Evolutionary conservation across 2,888 invertebrate species (phyloP).

Genomic region (Sabellastarte sp.): DNA sequence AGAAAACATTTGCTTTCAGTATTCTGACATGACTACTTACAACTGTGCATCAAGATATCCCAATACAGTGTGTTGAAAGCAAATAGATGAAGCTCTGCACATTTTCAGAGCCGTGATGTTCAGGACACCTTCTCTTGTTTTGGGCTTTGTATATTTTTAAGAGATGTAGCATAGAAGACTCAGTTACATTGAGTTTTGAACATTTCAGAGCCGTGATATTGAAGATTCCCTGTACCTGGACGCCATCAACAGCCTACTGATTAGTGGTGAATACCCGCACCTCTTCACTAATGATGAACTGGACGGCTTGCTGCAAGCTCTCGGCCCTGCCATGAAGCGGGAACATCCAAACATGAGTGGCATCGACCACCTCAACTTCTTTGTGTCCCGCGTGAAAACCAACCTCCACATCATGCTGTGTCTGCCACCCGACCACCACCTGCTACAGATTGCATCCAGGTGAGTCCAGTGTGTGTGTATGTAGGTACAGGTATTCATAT

Average conservation of each 20-base stretch:
- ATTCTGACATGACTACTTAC: too few relatives aligned
- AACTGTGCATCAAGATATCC: too few relatives aligned
- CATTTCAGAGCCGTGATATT: constrained; percentile 49
- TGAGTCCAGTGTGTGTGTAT: constrained; percentile 13
- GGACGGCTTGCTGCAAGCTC: constrained; percentile 53
- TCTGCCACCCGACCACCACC: constrained; percentile 49
- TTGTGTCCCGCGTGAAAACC: constrained; percentile 55
- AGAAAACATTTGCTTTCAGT: too few relatives aligned
- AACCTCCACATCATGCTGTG: constrained; percentile 58
- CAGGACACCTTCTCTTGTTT: too few relatives aligned
- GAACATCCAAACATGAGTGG: constrained; percentile 47
- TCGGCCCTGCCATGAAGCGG: constrained; percentile 16
- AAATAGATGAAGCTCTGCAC: too few relatives aligned
- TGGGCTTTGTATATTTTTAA: too few relatives aligned
- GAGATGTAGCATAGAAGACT: too few relatives aligned
- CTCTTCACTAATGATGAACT: constrained; percentile 60
- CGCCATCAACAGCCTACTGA: constrained; percentile 57
- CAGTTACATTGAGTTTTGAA: too few relatives aligned
- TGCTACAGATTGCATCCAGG: constrained; percentile 46
- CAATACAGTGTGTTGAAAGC: too few relatives aligned
- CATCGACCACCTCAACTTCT: constrained; percentile 56
- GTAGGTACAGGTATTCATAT: too few relatives aligned
- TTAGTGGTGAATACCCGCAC: constrained; percentile 57
- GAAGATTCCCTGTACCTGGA: constrained; percentile 54
- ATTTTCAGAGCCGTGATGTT: too few relatives aligned